Base-by-base conservation (phyloP, 1,140 invertebrate genomes). In the Theocolax elegans region DNA sequence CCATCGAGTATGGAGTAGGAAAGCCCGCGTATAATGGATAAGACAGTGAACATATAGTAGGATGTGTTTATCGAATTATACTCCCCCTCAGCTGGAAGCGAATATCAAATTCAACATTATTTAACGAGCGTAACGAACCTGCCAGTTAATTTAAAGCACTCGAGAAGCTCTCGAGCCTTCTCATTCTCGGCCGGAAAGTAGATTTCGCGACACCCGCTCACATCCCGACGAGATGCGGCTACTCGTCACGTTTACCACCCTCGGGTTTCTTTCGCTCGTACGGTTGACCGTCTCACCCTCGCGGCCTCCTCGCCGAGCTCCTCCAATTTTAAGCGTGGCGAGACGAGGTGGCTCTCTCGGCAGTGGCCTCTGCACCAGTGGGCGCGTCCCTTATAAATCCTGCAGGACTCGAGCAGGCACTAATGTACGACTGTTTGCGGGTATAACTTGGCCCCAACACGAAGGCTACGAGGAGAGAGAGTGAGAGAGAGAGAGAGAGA, bases 361-460 rank as follows among this genome's bases (percentile, higher is more conserved):
- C 29, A 10, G 31, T 35, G 76, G 71, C 71, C 77, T 74, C 75
- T 71, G 74, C 72, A 75, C 72, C 72, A 74, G 74, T 76, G 78
- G 75, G 80, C 69, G 76, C 79, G 75, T 78, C 80, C 79, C 82
- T 80, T 85, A 85, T 86, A 86, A 86, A 86, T 86, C 83, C 83
- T 84, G 77, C 78, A 83, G 81, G 81, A 85, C 82, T 84, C 80
- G 59, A 76, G 80, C 79, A 77, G 82, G 82, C 83, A 85, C 83
- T 86, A 86, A 86, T 84, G 83, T 85, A 86, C 84, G 83, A 85
- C 84, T 86, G 83, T 86, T 86, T 86, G 83, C 81, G 82, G 83
- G 83, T 82, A 86, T 85, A 86, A 86, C 83, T 85, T 84, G 83
- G 80, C 81, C 83, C 80, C 80, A 77, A 84, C 83, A 83, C 80